Conservation (phyloP, 1,140 invertebrate genomes). For the Scaptomyza hsui region DNA sequence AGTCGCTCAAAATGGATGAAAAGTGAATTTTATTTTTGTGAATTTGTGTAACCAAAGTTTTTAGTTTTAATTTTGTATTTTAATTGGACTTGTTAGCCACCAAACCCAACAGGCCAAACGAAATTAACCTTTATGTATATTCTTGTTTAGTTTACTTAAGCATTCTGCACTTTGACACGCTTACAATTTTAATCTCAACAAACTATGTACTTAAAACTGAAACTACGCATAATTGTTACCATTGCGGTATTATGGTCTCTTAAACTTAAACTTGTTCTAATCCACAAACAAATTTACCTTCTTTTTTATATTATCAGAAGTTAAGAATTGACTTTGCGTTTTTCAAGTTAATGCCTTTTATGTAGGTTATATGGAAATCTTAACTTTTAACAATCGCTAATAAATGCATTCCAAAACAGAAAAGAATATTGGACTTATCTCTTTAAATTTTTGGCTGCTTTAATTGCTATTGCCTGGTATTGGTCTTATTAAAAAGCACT, state of each 20-base stretch:
- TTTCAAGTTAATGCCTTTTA: conserved; percentile 16
- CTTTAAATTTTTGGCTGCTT: too few relatives aligned
- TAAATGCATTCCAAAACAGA: conserved; percentile 51
- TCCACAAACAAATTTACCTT: conserved; percentile 19
- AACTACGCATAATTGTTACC: conserved; percentile 20
- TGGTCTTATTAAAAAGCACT: too few relatives aligned
- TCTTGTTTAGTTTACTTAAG: not conserved
- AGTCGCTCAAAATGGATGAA: not conserved
- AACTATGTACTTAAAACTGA: conserved; percentile 27
- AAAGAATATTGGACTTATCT: conserved; percentile 1
- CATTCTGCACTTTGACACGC: conserved; percentile 20
- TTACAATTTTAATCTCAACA: conserved; percentile 17
- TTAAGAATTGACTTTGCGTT: conserved; percentile 23
- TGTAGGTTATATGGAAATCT: conserved; percentile 37
- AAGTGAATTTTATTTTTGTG: not conserved
- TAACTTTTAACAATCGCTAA: conserved; percentile 47
- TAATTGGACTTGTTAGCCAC: not conserved
- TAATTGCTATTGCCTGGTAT: too few relatives aligned
- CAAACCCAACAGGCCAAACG: conserved; percentile 21
- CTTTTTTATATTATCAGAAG: conserved; percentile 45
- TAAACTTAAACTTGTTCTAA: conserved; percentile 13
- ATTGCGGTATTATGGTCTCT: conserved; percentile 33
- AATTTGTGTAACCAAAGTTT: conserved; percentile 20
- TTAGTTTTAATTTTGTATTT: conserved; percentile 22
- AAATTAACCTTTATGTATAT: not conserved